Conservation (phyloP, 2,888 invertebrate genomes). For the Dynastes hyllus region DNA sequence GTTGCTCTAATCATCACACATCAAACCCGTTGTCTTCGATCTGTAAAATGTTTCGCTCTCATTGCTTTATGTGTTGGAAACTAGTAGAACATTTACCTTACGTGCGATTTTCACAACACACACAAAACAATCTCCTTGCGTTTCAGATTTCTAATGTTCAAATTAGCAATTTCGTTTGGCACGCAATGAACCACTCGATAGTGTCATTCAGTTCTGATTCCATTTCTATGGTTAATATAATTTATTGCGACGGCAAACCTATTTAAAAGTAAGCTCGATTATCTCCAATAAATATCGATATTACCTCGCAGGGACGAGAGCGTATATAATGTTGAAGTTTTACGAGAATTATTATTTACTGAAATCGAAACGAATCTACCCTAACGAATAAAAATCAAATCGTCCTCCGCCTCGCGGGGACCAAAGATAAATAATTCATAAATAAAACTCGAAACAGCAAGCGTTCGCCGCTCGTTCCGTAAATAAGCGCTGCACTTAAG, state of each 20-base stretch:
- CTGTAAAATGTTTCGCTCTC: no score
- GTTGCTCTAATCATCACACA: no score
- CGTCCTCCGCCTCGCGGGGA: not conserved
- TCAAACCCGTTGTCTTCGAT: no score
- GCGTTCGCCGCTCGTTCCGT: not conserved
- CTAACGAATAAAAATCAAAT: not conserved
- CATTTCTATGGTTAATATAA: not conserved
- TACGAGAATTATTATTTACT: constrained; percentile 1
- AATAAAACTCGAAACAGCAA: constrained; percentile 19
- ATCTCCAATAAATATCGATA: not conserved
- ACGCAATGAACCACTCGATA: no score
- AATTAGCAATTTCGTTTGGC: no score
- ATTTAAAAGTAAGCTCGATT: not conserved
- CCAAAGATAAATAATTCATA: constrained; percentile 35
- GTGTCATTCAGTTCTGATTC: no score
- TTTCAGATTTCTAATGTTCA: no score
- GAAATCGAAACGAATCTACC: constrained; percentile 12
- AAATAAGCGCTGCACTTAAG: constrained; percentile 45
- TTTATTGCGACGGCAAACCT: constrained; percentile 7
- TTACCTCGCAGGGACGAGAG: no score
- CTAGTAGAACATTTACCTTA: no score
- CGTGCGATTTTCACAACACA: no score
- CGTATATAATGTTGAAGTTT: not conserved
- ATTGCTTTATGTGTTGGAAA: no score
- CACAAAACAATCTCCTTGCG: no score